These are phyloP conservation scores for Drepanosiphum platanoidis DNA, from an alignment of 2,888 invertebrate genomes.

Conservation along the genomic window DNA sequence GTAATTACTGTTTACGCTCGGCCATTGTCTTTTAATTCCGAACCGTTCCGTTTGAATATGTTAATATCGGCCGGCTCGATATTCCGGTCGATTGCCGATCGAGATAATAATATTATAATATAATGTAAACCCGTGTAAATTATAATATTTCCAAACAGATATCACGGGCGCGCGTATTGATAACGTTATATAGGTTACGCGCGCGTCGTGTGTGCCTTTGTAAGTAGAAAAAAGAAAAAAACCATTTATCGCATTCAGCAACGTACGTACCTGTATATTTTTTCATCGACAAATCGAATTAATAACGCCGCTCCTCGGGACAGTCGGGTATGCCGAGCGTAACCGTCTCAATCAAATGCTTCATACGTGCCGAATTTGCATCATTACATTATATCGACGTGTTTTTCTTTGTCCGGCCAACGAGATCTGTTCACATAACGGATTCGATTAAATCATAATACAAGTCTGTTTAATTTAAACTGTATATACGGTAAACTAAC, in stretches of 20 bases:
- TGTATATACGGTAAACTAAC: too few species aligned
- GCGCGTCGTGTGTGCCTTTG: too few species aligned
- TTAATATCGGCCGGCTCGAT: too few species aligned
- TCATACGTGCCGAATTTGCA: slow-evolving; percentile 19
- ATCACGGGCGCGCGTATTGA: too few species aligned
- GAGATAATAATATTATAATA: too few species aligned
- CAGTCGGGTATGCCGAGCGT: neutral
- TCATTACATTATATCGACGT: neutral
- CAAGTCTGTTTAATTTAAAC: neutral
- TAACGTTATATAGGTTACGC: too few species aligned
- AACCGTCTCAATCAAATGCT: slow-evolving; percentile 21
- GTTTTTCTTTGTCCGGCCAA: slow-evolving; percentile 4
- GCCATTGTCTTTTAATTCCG: neutral
- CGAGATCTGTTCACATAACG: slow-evolving; percentile 17
- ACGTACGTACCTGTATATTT: neutral
- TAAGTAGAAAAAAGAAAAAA: too few species aligned
- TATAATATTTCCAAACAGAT: neutral
- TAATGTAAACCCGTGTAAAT: too few species aligned
- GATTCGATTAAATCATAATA: slow-evolving; percentile 22
- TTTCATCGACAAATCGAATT: slow-evolving; percentile 13
- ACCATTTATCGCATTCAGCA: neutral
- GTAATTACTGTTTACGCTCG: neutral
- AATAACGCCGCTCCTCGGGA: neutral
- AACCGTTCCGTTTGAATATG: neutral
- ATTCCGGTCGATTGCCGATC: too few species aligned